Conservation (phyloP, 2,113 vertebrate species). For the Puffinus mauretanicus region DNA sequence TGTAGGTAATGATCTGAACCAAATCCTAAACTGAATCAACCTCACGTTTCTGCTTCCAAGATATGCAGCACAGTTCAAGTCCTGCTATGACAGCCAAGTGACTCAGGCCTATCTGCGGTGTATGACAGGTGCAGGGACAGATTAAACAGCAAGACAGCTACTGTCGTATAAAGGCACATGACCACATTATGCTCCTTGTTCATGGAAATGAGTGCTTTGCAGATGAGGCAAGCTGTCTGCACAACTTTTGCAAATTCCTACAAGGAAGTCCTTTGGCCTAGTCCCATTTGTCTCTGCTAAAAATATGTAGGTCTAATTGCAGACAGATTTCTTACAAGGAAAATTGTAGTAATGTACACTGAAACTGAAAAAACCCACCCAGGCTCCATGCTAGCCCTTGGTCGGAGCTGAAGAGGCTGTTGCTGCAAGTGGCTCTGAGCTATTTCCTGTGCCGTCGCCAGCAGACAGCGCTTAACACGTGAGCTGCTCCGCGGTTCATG, state of each 20-base stretch:
- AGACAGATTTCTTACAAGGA: background rate
- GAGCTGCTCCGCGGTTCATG: background rate
- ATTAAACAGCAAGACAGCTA: background rate
- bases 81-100: background rate
- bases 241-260: background rate
- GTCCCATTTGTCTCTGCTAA: background rate
- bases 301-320: background rate
- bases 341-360: background rate
- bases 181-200: fast-evolving
- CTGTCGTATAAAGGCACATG: background rate
- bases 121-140: background rate
- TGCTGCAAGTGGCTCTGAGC: background rate
- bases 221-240: background rate
- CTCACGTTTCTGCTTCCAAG: background rate
- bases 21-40: background rate
- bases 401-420: background rate
- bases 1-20: background rate
- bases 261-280: background rate
- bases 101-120: background rate
- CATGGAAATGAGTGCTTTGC: background rate
- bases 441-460: background rate
- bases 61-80: background rate
- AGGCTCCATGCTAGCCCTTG: background rate
- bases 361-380: background rate
- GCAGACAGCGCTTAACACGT: fast-evolving